These are phyloP conservation scores for Drosophila mercatorum DNA, from an alignment of 2,888 invertebrate genomes.

Conservation along the genomic window DNA sequence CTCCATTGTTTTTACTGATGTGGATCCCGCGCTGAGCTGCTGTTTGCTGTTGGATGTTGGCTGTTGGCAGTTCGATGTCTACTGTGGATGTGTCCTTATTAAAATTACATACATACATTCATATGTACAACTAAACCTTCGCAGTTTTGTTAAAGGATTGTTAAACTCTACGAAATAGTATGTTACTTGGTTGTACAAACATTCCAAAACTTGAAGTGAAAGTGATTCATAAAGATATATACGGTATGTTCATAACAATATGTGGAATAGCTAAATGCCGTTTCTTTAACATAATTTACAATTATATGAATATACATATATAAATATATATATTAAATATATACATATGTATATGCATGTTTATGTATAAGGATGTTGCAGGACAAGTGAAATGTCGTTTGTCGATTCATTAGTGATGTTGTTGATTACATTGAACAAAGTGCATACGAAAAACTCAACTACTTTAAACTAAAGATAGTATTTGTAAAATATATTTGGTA, in stretches of 20 bases:
- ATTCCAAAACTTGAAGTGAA: constrained; percentile 74
- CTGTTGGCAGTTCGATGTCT: constrained; percentile 12
- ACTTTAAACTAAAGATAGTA: constrained; percentile 67
- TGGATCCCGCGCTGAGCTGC: constrained; percentile 54
- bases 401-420: constrained; percentile 22
- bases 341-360: constrained; percentile 7
- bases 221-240: constrained; percentile 41
- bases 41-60: constrained; percentile 36
- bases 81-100: constrained; percentile 8
- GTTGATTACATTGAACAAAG: constrained; percentile 50
- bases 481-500: constrained; percentile 23
- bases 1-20: background rate
- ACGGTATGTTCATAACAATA: constrained; percentile 38
- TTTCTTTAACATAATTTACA: constrained; percentile 49
- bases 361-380: constrained; percentile 37
- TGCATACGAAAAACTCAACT: constrained; percentile 67
- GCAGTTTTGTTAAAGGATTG: constrained; percentile 74
- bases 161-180: constrained; percentile 52
- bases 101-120: constrained; percentile 6
- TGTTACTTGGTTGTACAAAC: constrained; percentile 65
- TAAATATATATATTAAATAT: background rate
- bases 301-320: constrained; percentile 19
- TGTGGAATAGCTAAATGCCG: constrained; percentile 25
- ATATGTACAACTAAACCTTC: constrained; percentile 75
- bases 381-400: constrained; percentile 36